These are phyloP conservation scores for Oasisia sp. DNA, from an alignment of 2,888 invertebrate genomes.

Conservation along the genomic window DNA sequence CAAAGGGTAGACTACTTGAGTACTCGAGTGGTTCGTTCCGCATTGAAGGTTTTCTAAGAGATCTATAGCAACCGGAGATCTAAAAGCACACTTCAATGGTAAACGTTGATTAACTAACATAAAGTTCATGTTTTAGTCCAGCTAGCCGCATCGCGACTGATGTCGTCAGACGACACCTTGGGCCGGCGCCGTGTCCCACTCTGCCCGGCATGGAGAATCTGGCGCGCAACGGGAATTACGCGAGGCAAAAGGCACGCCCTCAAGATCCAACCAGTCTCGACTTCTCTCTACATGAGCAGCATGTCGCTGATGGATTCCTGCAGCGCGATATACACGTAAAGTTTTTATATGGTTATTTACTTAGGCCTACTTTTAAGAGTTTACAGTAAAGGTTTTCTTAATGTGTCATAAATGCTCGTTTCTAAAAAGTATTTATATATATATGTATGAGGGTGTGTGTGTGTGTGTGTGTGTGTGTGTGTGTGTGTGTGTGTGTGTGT, in stretches of 20 bases:
- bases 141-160: background rate
- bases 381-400: background rate
- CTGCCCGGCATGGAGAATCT: background rate
- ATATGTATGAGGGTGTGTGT: too few species aligned
- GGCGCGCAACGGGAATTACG: background rate
- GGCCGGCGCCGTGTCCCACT: background rate
- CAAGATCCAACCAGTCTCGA: background rate
- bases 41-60: too few species aligned
- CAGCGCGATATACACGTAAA: background rate
- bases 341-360: too few species aligned
- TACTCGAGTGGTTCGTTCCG: too few species aligned
- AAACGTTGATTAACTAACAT: too few species aligned
- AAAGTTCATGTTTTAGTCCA: background rate
- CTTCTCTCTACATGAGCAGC: background rate
- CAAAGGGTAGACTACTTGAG: too few species aligned
- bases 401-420: background rate
- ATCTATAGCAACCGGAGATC: too few species aligned
- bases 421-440: too few species aligned
- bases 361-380: too few species aligned
- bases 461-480: too few species aligned
- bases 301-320: conserved; percentile 7
- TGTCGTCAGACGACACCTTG: background rate
- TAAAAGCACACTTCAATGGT: too few species aligned
- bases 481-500: too few species aligned
- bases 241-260: background rate